Evolutionary conservation across 2,888 invertebrate genomes (phyloP).

Genomic region (Mythimna pallens): DNA sequence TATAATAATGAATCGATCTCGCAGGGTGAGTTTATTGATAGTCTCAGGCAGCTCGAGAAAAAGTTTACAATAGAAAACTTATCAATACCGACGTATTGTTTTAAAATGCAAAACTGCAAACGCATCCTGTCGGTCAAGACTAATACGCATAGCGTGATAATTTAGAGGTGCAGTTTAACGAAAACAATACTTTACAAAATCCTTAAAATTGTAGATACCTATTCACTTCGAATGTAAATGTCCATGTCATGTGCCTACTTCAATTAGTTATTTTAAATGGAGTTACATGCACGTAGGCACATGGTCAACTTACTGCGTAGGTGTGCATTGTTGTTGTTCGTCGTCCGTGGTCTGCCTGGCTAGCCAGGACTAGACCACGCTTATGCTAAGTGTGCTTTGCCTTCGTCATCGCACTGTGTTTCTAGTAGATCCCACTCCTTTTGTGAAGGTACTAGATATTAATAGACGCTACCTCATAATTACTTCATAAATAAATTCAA

Average conservation of each 20-base stretch:
- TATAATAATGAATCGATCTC: background rate
- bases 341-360: background rate
- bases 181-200: background rate
- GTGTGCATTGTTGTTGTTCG: background rate
- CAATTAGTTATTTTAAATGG: no score
- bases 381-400: background rate
- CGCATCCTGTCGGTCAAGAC: background rate
- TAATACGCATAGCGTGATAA: background rate
- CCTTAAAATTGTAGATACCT: background rate
- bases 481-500: conserved; percentile 39
- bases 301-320: background rate
- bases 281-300: background rate
- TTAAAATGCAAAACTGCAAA: background rate
- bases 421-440: conserved; percentile 33
- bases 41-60: background rate
- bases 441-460: conserved; percentile 27
- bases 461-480: conserved; percentile 44
- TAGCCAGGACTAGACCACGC: background rate
- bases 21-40: background rate
- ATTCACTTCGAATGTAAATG: no score
- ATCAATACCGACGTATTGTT: background rate
- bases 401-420: conserved; percentile 12
- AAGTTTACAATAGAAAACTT: background rate
- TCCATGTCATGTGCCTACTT: background rate
- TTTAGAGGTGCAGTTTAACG: no score